Conservation (phyloP, 2,888 invertebrate species). For the Erpobdella octoculata region DNA sequence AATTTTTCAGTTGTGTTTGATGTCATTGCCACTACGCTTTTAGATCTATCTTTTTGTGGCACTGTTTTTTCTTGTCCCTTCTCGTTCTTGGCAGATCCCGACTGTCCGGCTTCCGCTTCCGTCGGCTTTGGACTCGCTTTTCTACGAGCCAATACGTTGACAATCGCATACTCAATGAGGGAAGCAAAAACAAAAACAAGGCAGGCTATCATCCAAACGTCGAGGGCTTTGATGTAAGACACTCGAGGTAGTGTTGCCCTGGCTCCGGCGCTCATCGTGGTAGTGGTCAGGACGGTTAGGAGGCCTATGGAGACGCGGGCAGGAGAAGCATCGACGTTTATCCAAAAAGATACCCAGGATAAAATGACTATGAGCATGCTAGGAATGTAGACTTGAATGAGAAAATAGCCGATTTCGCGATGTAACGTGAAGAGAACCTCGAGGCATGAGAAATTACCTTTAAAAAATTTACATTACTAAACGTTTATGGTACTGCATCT, state of each 20-base stretch:
- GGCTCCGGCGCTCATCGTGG: constrained; percentile 27
- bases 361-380: constrained; percentile 23
- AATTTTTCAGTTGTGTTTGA: background rate
- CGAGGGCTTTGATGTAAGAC: constrained; percentile 26
- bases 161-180: constrained; percentile 23
- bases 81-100: background rate
- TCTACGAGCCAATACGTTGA: constrained; percentile 19
- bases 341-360: constrained; percentile 27
- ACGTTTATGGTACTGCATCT: too few relatives aligned
- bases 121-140: background rate
- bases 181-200: constrained; percentile 19
- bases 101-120: background rate
- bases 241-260: constrained; percentile 22
- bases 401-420: constrained; percentile 19
- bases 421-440: constrained; percentile 9
- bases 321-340: constrained; percentile 23
- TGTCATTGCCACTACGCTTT: background rate
- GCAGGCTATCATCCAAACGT: constrained; percentile 27
- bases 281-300: constrained; percentile 23
- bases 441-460: constrained; percentile 16
- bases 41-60: background rate
- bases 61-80: background rate
- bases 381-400: constrained; percentile 25
- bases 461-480: too few relatives aligned
- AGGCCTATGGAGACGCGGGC: constrained; percentile 24